Evolutionary conservation across 2,797 vertebrate species (phyloP).

Genomic region (Sternarchorhynchus goeldii): DNA sequence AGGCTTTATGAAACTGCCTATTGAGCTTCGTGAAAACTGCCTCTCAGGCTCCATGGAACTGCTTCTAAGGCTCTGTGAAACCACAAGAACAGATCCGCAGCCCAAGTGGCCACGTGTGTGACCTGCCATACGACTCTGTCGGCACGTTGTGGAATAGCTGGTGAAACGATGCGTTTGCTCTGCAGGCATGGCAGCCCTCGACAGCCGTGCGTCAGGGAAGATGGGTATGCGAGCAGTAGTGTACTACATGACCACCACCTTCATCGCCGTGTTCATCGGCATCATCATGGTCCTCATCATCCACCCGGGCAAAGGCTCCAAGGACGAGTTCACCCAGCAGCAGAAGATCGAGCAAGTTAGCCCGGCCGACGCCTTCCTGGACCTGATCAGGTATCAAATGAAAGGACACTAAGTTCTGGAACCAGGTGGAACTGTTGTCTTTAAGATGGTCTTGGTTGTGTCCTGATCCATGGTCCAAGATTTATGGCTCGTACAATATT

Average conservation of each 20-base stretch:
- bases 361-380: constrained; percentile 93
- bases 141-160: background rate
- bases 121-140: background rate
- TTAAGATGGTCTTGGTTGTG: background rate
- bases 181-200: constrained; percentile 92
- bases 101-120: too few species aligned
- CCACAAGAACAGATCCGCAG: too few species aligned
- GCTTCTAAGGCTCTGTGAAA: too few species aligned
- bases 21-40: too few species aligned
- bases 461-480: background rate
- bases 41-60: too few species aligned
- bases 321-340: constrained; percentile 93
- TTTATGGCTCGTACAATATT: background rate
- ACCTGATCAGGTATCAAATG: constrained; percentile 90
- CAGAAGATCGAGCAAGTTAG: constrained; percentile 90
- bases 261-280: constrained; percentile 94
- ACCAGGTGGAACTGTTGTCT: background rate
- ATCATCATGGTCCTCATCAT: constrained; percentile 96
- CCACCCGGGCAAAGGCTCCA: constrained; percentile 94
- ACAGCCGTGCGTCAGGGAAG: constrained; percentile 95
- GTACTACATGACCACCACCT: constrained; percentile 97
- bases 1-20: too few species aligned
- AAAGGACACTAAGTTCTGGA: background rate
- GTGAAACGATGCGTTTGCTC: background rate
- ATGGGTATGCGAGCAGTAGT: constrained; percentile 96